These are phyloP conservation scores for Zhuqinia jingwanae DNA, from an alignment of 2,888 invertebrate species.

Conservation along the genomic window DNA sequence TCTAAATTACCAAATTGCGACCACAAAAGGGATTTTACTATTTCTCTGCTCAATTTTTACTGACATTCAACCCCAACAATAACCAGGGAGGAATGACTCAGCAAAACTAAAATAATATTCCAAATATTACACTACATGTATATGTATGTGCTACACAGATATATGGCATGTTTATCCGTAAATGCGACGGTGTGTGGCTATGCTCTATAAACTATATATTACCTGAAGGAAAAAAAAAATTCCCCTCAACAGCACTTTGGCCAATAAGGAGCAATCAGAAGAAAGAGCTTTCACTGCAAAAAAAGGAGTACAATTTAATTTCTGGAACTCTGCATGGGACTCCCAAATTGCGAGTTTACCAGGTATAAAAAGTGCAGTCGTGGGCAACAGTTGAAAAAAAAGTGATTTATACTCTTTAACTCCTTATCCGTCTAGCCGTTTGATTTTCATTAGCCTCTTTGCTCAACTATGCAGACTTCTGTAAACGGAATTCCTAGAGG, in stretches of 20 bases:
- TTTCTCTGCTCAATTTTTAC: too few relatives aligned
- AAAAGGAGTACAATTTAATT: not conserved
- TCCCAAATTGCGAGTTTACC: not conserved
- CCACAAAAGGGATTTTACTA: too few relatives aligned
- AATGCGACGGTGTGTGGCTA: too few relatives aligned
- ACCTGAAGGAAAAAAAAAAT: too few relatives aligned
- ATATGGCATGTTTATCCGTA: not conserved
- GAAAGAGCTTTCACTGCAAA: not conserved
- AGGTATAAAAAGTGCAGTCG: not conserved
- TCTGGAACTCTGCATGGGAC: not conserved
- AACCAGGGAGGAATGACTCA: too few relatives aligned
- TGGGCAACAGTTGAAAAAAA: constrained; percentile 47
- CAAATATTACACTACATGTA: too few relatives aligned
- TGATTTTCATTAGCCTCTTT: constrained; percentile 28
- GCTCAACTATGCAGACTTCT: not conserved
- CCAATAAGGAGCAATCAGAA: not conserved
- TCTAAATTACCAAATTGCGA: too few relatives aligned
- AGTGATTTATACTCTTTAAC: constrained; percentile 36
- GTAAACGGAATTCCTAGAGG: too few relatives aligned
- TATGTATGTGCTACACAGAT: not conserved
- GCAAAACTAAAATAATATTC: too few relatives aligned
- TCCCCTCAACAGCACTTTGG: too few relatives aligned
- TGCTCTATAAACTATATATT: too few relatives aligned
- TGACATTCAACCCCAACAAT: too few relatives aligned
- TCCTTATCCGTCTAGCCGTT: constrained; percentile 26